Conservation (phyloP, 2,113 vertebrate species). For the Microcebus lehilahytsara region DNA sequence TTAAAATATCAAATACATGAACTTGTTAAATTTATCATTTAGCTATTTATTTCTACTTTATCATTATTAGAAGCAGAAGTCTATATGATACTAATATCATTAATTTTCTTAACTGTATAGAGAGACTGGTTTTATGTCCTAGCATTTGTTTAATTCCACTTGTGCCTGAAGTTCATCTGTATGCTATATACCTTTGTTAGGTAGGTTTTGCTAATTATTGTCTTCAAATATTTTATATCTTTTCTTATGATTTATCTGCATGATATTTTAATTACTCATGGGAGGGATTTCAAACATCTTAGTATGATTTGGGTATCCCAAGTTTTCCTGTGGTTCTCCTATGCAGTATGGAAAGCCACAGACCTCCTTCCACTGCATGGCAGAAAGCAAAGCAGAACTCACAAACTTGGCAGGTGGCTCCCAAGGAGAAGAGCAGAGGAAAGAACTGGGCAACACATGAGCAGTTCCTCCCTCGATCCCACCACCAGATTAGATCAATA, state of each 20-base stretch:
- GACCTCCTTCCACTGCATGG: accelerated
- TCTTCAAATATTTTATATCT: neutral
- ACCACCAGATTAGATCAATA: neutral
- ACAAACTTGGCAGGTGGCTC: neutral
- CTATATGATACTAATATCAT: neutral
- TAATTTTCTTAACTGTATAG: neutral
- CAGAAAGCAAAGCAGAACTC: neutral
- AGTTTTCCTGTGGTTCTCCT: neutral
- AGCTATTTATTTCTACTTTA: neutral
- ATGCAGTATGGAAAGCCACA: neutral
- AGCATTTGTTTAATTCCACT: neutral
- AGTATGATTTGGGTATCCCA: neutral
- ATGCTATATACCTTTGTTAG: neutral
- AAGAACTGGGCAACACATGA: too few species aligned
- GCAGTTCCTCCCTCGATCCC: neutral
- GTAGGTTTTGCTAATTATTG: neutral
- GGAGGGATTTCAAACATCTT: neutral
- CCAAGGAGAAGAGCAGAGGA: neutral
- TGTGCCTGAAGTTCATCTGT: neutral
- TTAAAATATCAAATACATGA: neutral
- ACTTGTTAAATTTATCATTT: neutral
- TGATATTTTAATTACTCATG: neutral
- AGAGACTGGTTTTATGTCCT: neutral
- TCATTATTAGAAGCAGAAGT: neutral
- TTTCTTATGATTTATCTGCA: neutral